phyloP scores from a whole-genome alignment of 2,888 invertebrate genomes.

The Nebria salina region DNA sequence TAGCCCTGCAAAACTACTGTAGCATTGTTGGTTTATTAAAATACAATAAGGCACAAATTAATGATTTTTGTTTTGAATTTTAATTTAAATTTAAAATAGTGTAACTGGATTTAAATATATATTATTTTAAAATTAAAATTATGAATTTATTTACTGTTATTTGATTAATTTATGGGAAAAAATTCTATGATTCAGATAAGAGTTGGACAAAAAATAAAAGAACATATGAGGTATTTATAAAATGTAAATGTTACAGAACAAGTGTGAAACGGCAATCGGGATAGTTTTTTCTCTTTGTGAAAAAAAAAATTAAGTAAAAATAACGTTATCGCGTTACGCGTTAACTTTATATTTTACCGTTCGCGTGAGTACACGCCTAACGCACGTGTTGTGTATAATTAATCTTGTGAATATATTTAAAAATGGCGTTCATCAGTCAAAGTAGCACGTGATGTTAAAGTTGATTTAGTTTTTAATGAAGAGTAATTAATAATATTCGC shows the following conservation, averaged over 20 bases:
- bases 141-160: too few species aligned
- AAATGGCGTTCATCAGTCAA: conserved; percentile 5
- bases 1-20: too few species aligned
- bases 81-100: too few species aligned
- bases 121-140: too few species aligned
- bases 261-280: not conserved
- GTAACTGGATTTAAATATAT: too few species aligned
- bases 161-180: too few species aligned
- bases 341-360: not conserved
- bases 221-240: not conserved
- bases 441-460: conserved; percentile 1
- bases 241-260: not conserved
- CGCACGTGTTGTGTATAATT: conserved; percentile 4
- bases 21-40: too few species aligned
- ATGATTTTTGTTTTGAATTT: too few species aligned
- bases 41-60: too few species aligned
- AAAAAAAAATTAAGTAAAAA: not conserved
- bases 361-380: not conserved
- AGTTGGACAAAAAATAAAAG: not conserved
- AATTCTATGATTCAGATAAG: not conserved
- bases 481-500: conserved; percentile 12
- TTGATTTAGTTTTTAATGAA: conserved; percentile 18
- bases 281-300: not conserved
- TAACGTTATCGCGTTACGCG: not conserved
- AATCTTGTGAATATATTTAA: conserved; percentile 3